Evolutionary conservation across 1,140 invertebrate genomes (phyloP).

Genomic region (Olivierus martensii): DNA sequence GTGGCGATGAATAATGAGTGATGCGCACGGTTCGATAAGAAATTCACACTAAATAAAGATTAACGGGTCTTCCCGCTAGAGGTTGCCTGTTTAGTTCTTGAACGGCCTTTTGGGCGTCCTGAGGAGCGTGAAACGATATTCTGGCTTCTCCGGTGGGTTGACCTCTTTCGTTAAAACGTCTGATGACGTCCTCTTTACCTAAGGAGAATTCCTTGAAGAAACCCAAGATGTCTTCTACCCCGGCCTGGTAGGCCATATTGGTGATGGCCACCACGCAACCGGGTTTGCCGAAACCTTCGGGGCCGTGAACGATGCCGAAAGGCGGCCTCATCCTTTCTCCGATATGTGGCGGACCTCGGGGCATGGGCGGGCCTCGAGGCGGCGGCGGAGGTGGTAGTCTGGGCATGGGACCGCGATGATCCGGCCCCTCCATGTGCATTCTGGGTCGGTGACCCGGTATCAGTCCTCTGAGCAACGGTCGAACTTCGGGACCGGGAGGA

Average conservation of each 20-base stretch:
- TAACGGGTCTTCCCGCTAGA: conserved; percentile 17
- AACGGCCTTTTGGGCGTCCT: conserved; percentile 58
- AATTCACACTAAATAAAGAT: conserved; percentile 6
- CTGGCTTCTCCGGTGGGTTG: conserved; percentile 78
- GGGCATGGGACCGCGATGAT: conserved; percentile 8
- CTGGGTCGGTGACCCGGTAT: neutral
- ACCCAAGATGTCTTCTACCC: conserved; percentile 68
- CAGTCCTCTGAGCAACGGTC: conserved; percentile 2
- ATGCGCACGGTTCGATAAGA: too few relatives aligned
- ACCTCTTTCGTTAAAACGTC: conserved; percentile 51
- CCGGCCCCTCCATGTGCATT: neutral
- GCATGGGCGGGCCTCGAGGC: conserved; percentile 17
- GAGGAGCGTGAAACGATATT: conserved; percentile 57
- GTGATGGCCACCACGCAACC: conserved; percentile 63
- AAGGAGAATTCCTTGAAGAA: conserved; percentile 49
- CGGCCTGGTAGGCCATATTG: conserved; percentile 73
- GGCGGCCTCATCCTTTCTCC: neutral
- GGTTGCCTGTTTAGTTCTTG: conserved; percentile 33
- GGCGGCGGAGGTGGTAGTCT: conserved; percentile 3
- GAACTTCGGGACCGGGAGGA: neutral
- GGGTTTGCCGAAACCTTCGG: conserved; percentile 52
- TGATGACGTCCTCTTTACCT: conserved; percentile 26
- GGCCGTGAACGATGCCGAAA: neutral
- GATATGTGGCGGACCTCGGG: conserved; percentile 9
- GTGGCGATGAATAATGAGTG: too few relatives aligned